These are phyloP conservation scores for Vanessa tameamea DNA, from an alignment of 1,140 invertebrate genomes.

Conservation along the genomic window DNA sequence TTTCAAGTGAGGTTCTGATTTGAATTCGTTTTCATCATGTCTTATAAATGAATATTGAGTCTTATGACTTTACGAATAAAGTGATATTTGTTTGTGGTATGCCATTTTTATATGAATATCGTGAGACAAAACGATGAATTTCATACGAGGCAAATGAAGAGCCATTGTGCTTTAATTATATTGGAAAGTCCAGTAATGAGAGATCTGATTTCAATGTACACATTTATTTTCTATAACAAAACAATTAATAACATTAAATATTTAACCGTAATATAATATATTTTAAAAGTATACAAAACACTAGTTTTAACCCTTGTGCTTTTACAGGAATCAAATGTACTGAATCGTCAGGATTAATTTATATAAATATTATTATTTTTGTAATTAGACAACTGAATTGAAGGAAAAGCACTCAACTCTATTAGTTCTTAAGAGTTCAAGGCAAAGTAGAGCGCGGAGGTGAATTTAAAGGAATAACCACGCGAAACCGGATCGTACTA, in stretches of 20 bases:
- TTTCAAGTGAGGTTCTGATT: constrained; percentile 6
- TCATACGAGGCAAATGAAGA: constrained; percentile 2
- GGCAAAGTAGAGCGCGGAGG: not conserved
- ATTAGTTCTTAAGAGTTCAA: constrained; percentile 8
- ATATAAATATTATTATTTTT: not conserved
- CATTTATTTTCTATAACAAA: too few relatives aligned
- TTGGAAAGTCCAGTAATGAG: not conserved
- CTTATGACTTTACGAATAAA: not conserved
- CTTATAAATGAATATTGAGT: not conserved
- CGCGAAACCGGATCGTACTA: constrained; percentile 1
- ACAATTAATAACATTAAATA: too few relatives aligned
- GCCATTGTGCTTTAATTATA: constrained; percentile 9
- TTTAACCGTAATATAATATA: too few relatives aligned
- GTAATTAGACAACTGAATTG: not conserved
- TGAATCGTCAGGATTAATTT: too few relatives aligned
- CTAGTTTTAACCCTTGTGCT: too few relatives aligned
- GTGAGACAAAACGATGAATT: not conserved
- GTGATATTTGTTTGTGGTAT: not conserved
- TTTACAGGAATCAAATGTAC: too few relatives aligned
- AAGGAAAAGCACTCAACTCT: not conserved
- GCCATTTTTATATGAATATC: not conserved
- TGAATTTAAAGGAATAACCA: not conserved
- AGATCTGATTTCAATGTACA: not conserved
- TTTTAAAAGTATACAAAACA: too few relatives aligned
- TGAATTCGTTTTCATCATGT: not conserved